Conservation (phyloP, 2,888 invertebrate genomes). For the Papilio protenor region DNA sequence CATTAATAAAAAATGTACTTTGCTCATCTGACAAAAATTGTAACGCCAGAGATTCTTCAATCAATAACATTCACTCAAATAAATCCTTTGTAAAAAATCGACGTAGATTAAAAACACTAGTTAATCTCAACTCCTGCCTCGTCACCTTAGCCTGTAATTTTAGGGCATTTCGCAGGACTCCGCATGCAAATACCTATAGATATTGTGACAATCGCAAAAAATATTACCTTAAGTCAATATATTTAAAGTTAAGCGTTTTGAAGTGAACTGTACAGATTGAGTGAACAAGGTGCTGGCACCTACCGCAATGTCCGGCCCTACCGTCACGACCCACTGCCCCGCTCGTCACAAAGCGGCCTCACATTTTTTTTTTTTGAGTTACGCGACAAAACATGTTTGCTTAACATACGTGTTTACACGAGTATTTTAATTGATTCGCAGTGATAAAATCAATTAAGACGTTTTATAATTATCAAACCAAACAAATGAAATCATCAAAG, state of each 20-base stretch:
- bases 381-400: constrained; percentile 25
- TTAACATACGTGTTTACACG: constrained; percentile 27
- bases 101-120: too few relatives aligned
- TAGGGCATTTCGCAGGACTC: not conserved
- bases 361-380: constrained; percentile 38
- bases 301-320: constrained; percentile 71
- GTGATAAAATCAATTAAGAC: constrained; percentile 7
- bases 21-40: not conserved
- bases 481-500: not conserved
- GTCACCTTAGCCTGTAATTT: not conserved
- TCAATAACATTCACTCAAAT: not conserved
- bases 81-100: too few relatives aligned
- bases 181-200: not conserved
- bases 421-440: constrained; percentile 11
- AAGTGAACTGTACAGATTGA: constrained; percentile 46
- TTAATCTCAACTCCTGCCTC: not conserved
- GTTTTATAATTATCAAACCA: not conserved
- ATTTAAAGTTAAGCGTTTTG: constrained; percentile 18
- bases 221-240: not conserved
- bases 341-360: constrained; percentile 59
- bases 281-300: constrained; percentile 60
- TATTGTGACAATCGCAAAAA: not conserved
- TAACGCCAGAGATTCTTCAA: not conserved
- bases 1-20: not conserved
- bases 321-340: constrained; percentile 67